A percentile compares a stretch with the other conserved stretches of the same genome.
These are phyloP conservation scores for Sorex araneus DNA, from an alignment of 2,113 vertebrate genomes.

Conservation along the genomic window DNA sequence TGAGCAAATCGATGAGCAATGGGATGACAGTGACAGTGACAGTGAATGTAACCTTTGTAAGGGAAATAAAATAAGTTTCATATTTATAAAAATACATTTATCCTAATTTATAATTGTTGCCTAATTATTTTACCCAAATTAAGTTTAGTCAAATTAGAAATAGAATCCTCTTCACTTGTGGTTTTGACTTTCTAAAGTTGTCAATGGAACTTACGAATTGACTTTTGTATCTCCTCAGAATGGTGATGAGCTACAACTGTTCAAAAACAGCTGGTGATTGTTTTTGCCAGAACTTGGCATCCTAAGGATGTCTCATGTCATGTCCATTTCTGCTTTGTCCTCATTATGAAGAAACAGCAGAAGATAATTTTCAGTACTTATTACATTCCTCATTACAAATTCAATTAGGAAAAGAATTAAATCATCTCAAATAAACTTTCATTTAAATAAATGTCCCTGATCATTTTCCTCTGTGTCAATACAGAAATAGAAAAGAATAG, in stretches of 20 bases:
- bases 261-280: background rate
- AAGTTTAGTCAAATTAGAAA: background rate
- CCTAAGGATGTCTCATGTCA: background rate
- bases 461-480: background rate
- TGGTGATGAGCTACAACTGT: background rate
- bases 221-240: background rate
- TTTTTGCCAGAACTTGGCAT: slow-evolving; percentile 1
- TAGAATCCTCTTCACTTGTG: background rate
- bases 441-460: background rate
- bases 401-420: background rate
- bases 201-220: background rate
- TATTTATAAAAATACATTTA: background rate
- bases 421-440: background rate
- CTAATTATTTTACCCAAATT: background rate
- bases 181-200: background rate
- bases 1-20: too few species aligned
- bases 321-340: background rate
- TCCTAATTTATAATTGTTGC: background rate
- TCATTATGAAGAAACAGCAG: slow-evolving; percentile 49
- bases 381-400: background rate
- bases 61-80: background rate
- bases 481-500: background rate
- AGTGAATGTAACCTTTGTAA: too few species aligned
- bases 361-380: slow-evolving; percentile 45
- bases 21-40: too few species aligned